These are phyloP conservation scores for Eumaeus atala DNA, from an alignment of 1,140 invertebrate genomes.

Conservation along the genomic window DNA sequence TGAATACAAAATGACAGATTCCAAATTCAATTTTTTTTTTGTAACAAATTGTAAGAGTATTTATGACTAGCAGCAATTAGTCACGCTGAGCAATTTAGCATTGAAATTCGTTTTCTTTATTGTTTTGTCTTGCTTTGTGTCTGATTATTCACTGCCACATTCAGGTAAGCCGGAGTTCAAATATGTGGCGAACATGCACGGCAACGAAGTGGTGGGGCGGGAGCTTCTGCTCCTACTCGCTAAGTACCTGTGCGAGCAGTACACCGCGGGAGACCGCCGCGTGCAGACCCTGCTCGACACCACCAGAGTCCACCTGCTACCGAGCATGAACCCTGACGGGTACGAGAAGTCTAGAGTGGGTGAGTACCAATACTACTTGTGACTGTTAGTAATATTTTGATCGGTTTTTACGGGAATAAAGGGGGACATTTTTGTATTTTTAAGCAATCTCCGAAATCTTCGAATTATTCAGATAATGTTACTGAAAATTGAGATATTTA, in stretches of 20 bases:
- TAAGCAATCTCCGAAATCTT: no score
- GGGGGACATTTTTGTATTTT: not conserved
- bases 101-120: no score
- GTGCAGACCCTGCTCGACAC: constrained; percentile 86
- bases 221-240: constrained; percentile 90
- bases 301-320: constrained; percentile 93
- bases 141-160: no score
- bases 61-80: no score
- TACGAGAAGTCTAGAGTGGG: constrained; percentile 86
- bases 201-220: constrained; percentile 90
- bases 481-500: no score
- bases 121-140: no score
- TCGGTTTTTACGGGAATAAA: not conserved
- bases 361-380: constrained; percentile 32
- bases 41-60: no score
- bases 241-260: constrained; percentile 92
- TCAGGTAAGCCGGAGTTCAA: constrained; percentile 91
- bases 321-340: constrained; percentile 98
- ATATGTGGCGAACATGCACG: constrained; percentile 94
- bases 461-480: no score
- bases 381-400: constrained; percentile 8
- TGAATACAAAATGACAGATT: no score
- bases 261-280: constrained; percentile 81
- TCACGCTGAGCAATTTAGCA: no score
- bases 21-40: no score